phyloP scores from a whole-genome alignment of 2,888 invertebrate species.

The Mimachlamys varia region DNA sequence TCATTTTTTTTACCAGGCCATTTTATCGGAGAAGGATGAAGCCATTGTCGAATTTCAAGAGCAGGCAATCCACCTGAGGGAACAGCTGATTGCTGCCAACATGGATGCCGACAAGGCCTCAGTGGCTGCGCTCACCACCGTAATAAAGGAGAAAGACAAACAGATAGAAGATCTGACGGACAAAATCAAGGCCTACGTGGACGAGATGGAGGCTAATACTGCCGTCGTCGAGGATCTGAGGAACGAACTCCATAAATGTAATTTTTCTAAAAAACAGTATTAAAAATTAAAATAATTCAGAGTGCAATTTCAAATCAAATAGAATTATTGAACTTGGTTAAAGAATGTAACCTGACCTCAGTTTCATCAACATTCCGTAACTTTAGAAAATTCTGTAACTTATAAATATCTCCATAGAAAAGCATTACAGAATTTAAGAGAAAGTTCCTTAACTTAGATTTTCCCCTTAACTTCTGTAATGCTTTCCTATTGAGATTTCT shows the following conservation, averaged over 20 bases:
- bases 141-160: constrained; percentile 85
- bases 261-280: constrained; percentile 22
- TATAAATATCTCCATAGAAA: too few species aligned
- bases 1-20: constrained; percentile 64
- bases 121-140: constrained; percentile 81
- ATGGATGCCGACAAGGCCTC: constrained; percentile 81
- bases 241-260: constrained; percentile 82
- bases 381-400: too few species aligned
- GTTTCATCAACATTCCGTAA: too few species aligned
- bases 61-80: constrained; percentile 83
- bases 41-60: constrained; percentile 87
- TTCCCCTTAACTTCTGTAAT: too few species aligned
- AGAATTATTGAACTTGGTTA: too few species aligned
- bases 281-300: not conserved
- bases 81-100: constrained; percentile 80
- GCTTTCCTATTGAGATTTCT: too few species aligned
- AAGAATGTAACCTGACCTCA: too few species aligned
- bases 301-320: too few species aligned
- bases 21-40: constrained; percentile 87
- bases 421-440: too few species aligned
- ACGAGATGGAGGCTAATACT: constrained; percentile 89
- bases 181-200: constrained; percentile 86
- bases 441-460: too few species aligned
- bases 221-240: constrained; percentile 87
- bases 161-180: constrained; percentile 89